Evolutionary conservation across 1,140 invertebrate genomes (phyloP), one percentile per base, ranked within the genome.

Genomic region (Leptinotarsa texana): DNA sequence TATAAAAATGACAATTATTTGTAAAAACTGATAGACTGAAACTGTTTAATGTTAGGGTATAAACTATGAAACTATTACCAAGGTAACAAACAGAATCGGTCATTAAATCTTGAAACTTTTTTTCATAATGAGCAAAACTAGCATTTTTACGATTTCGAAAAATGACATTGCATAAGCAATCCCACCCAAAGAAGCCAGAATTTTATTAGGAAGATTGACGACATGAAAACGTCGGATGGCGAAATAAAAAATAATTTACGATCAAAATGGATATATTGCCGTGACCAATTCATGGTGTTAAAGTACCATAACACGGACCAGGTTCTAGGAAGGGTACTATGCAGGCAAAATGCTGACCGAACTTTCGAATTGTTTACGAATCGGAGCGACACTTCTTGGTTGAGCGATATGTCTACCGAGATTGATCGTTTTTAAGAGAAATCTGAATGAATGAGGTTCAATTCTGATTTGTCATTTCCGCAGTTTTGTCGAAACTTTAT

Each of bases 271-370:
- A 79, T 75, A 79, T 69, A 75, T 73, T 65, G 74, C 76, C 78
- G 62, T 79, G 75, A 76, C 78, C 73, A 79, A 79, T 79, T 75
- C 76, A 72, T 77, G 78, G 78, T 79, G 78, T 78, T 79, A 79
- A 79, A 78, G 63, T 33, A 65, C 63, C 63, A 65, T 65, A 65
- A 65, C 63, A 65, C 63, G 21, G 63, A 13, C 63, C 11, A 27
- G 63, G 63, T 65, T 65, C 63, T 21, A 24, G 22, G 63, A 65
- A 65, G 63, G 63, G 63, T 33, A 65, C 63, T 65, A 21, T 21
- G 63, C 21, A 65, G 63, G 63, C 63, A 24, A 22, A 33, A 24
- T 15, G 61, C 21, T 62, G 21, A 17, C 61, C 21, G 63, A n/a
- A 33, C 63, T 65, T 65, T 65, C 63, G 22, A 65, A 65, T 18